Conservation (phyloP, 2,888 invertebrate genomes). For the Phymatocera aterrima region DNA sequence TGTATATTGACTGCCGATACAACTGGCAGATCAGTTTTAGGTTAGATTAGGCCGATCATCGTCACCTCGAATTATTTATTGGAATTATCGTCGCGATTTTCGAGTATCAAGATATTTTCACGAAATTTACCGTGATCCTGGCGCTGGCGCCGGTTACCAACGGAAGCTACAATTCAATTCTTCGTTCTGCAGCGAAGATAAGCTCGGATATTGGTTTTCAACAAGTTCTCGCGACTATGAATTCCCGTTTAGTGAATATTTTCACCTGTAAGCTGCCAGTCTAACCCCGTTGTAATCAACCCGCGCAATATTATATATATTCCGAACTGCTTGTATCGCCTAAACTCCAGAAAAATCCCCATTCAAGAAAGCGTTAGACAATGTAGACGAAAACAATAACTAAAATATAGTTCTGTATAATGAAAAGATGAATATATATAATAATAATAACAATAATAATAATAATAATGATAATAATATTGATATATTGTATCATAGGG, state of each 20-base stretch:
- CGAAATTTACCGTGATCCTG: not conserved
- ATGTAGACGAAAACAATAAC: slow-evolving; percentile 44
- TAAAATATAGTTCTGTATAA: slow-evolving; percentile 36
- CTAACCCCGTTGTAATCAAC: not conserved
- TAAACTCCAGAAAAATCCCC: slow-evolving; percentile 10
- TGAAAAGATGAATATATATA: too few species aligned
- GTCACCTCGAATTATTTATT: not conserved
- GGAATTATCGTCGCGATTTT: not conserved
- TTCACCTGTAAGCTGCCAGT: too few species aligned
- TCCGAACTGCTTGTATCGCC: slow-evolving; percentile 37
- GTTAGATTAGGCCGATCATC: not conserved
- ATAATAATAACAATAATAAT: not conserved
- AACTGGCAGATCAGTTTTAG: not conserved
- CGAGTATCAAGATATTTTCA: not conserved
- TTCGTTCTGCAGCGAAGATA: not conserved
- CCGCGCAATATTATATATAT: slow-evolving; percentile 17
- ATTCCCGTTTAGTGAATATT: too few species aligned
- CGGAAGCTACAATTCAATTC: not conserved
- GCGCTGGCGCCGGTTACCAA: slow-evolving; percentile 20
- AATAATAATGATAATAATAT: not conserved
- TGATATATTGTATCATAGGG: not conserved
- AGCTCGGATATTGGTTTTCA: not conserved
- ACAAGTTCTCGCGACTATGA: too few species aligned
- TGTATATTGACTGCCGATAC: not conserved
- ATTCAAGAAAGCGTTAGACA: slow-evolving; percentile 43